Evolutionary conservation across 2,113 vertebrate species (phyloP), one percentile per base, ranked within the genome.

Genomic region (Cyprinodon brontotheroides): DNA sequence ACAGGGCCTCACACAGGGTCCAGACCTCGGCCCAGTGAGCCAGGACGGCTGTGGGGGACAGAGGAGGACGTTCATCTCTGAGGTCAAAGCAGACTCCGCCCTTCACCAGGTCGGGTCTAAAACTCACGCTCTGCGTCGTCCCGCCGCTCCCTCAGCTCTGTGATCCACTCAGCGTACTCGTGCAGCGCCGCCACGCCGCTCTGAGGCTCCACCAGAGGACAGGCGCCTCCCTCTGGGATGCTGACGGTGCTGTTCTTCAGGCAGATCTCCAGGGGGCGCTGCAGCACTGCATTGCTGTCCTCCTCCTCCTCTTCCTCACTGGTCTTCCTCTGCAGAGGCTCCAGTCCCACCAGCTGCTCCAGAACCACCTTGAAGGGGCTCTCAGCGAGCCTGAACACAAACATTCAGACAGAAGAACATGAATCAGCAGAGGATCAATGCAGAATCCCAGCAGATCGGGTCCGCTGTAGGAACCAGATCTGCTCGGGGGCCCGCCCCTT

Each of bases 1-100:
- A 99, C 0, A 99, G 75, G 0, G 98, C 97, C 83, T 95, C 95
- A 4, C 96, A 98, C 11, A 99, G 70, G 0, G 95, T 96, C 98
- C 98, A 99, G 0, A 95, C 94, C 82, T 98, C 84, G 17, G 85
- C 89, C 98, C 98, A 99, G 80, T 94, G 91, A n/a, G 92, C 93
- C 72, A 96, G 89, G 0, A 91, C 53, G 1, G 86, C 97, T 98
- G 88, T 0, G 61, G 7, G 1, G 40, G 14, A 4, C 11, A 37
- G n/a, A 37, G 53, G 9, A 39, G 40, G 36, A 11, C 4, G 57
- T 22, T 68, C 5, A 68, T 43, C 17, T 45, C 43, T 8, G 17
- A 57, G 9, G 50, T 1, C 6, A 2, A 20, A 20, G n/a, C 4
- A 57, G 14, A 9, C 5, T 6, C 48, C 4, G 13, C 15, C 15